Base-by-base conservation (phyloP, 2,797 vertebrate genomes). In the Aphelocoma californica region DNA sequence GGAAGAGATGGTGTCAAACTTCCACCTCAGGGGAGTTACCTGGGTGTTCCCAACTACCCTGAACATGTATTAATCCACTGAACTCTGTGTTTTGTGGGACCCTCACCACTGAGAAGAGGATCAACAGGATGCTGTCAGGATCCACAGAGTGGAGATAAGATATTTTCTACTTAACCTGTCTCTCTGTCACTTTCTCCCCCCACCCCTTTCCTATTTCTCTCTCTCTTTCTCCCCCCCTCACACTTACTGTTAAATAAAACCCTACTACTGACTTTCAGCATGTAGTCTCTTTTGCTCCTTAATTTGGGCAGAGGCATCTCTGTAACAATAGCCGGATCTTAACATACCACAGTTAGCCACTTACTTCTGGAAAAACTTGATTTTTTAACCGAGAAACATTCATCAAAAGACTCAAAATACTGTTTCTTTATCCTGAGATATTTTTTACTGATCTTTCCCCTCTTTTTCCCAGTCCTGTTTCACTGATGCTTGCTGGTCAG, bases 91-190 rank as follows among this genome's bases (percentile, higher is more conserved):
- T 50, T 44, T 50, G 14, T 50, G 21, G 45, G 45, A 67, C 28
- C 18, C 3, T 53, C 18, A n/a, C 23, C 17, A 38, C 32, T 0
- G 1, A 51, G 31, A 57, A 44, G 12, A 58, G 10, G 45, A 51
- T 51, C 12, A 45, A 4, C 1, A 1, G 25, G 56, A 47, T 14
- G 29, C 54, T 29, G 19, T 21, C 1, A 0, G n/a, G 17, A 54
- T 61, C 29, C 72, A 58, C 15, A n/a, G 28, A 71, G 6, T 40
- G n/a, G 7, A 40, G 11, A 10, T 14, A 26, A 40, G 14, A 10
- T 14, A 26, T 15, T 61, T 78, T 69, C 29, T 10, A 34, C 31
- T 40, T 40, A 40, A 70, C 18, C 18, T 34, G 5, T 29, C 8
- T 31, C 44, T 44, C 53, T 3, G 6, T 9, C 18, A n/a, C 13